These are phyloP conservation scores for Helostoma temminkii DNA, from an alignment of 2,797 vertebrate genomes.

Conservation along the genomic window DNA sequence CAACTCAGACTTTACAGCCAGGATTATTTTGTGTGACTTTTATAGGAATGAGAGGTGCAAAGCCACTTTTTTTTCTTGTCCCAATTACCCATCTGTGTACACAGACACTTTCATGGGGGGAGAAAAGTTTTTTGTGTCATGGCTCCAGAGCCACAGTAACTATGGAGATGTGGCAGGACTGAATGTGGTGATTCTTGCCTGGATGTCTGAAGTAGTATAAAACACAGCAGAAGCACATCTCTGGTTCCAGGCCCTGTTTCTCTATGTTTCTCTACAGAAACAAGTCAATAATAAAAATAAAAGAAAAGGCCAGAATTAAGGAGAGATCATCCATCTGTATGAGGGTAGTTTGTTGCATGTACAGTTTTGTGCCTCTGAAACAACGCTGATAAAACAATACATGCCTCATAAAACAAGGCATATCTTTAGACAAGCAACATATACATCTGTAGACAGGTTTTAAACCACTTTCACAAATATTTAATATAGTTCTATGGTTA, in stretches of 20 bases:
- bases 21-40: constrained; percentile 25
- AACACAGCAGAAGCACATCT: constrained; percentile 57
- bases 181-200: constrained; percentile 57
- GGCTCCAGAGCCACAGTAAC: constrained; percentile 67
- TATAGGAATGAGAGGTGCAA: constrained; percentile 37
- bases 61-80: constrained; percentile 38
- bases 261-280: constrained; percentile 52
- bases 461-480: background rate
- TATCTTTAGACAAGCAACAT: no score
- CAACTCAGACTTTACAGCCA: background rate
- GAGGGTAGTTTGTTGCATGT: background rate
- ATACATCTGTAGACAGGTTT: background rate
- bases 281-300: constrained; percentile 29
- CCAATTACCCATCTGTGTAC: constrained; percentile 39
- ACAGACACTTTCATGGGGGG: constrained; percentile 54
- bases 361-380: background rate
- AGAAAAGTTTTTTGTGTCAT: constrained; percentile 52
- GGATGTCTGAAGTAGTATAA: constrained; percentile 56
- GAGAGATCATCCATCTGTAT: constrained; percentile 13
- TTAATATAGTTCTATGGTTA: background rate
- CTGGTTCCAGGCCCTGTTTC: constrained; percentile 41
- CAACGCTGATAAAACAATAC: constrained; percentile 7
- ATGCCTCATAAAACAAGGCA: background rate
- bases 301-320: constrained; percentile 9
- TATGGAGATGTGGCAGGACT: constrained; percentile 64